Conservation (phyloP, 2,113 vertebrate genomes). For the Thalassoma bifasciatum region DNA sequence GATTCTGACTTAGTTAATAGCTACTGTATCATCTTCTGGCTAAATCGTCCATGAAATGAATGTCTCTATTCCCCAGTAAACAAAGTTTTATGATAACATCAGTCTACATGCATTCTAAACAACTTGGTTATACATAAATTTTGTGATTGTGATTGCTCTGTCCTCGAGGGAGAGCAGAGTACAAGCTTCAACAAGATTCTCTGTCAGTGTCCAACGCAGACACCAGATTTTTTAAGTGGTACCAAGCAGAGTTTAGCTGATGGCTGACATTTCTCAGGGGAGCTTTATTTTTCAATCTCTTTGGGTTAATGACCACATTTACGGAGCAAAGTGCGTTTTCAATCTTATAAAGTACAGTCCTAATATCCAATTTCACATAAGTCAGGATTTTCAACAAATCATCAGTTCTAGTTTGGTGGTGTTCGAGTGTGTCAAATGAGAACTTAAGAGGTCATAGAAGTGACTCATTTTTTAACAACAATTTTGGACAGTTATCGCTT, state of each 20-base stretch:
- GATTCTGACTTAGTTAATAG: conserved; percentile 47
- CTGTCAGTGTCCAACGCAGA: conserved; percentile 14
- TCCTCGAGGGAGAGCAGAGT: conserved; percentile 43
- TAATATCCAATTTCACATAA: conserved; percentile 14
- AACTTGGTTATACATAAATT: conserved; percentile 36
- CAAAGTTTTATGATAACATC: conserved; percentile 57
- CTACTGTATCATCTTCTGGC: conserved; percentile 38
- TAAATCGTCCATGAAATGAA: conserved; percentile 62
- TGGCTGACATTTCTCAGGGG: conserved; percentile 47
- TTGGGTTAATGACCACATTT: conserved; percentile 32
- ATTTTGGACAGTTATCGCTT: background rate
- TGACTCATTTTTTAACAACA: background rate
- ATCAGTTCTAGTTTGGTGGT: conserved; percentile 2
- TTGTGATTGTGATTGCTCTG: conserved; percentile 34
- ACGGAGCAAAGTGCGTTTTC: conserved; percentile 25
- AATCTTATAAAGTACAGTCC: conserved; percentile 33
- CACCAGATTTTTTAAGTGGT: conserved; percentile 27
- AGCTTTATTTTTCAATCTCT: conserved; percentile 52
- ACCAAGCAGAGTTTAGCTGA: conserved; percentile 35
- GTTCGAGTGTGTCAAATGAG: conserved; percentile 17
- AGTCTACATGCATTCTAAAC: conserved; percentile 40
- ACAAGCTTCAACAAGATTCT: conserved; percentile 37
- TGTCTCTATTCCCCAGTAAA: conserved; percentile 43
- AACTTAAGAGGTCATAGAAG: background rate
- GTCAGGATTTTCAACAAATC: conserved; percentile 18